These are phyloP conservation scores for Dysmachus trigonus DNA, from an alignment of 2,888 invertebrate genomes.

Conservation along the genomic window DNA sequence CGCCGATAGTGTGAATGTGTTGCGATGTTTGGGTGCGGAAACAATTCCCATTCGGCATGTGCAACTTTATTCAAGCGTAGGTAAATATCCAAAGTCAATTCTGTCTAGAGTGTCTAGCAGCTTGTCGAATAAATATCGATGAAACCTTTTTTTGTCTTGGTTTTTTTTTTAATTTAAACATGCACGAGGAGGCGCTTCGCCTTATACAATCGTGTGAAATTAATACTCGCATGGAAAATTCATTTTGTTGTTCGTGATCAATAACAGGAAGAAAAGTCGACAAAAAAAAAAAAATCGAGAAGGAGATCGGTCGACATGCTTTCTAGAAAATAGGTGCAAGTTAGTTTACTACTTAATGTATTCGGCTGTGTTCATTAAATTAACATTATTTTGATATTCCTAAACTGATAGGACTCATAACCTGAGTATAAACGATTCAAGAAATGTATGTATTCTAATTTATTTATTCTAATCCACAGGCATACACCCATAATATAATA, in stretches of 20 bases:
- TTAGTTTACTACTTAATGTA: neutral
- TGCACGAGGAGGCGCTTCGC: neutral
- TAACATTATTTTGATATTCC: neutral
- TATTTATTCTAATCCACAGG: too few species aligned
- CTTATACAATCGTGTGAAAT: neutral
- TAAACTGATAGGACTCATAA: neutral
- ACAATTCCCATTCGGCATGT: constrained; percentile 13
- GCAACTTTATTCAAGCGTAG: neutral
- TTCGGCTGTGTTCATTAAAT: neutral
- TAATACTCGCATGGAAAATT: neutral
- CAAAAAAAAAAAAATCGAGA: neutral
- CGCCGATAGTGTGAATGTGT: neutral
- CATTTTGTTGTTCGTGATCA: neutral
- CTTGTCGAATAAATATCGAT: neutral
- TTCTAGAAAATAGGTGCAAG: neutral
- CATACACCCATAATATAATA: too few species aligned
- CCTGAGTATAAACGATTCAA: neutral
- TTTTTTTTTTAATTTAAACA: neutral
- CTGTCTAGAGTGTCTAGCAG: neutral
- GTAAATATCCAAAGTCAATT: neutral
- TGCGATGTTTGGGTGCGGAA: constrained; percentile 7
- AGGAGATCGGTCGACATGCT: neutral
- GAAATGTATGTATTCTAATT: neutral
- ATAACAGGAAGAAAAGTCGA: neutral
- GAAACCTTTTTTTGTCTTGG: neutral